A percentile compares a stretch with the other conserved stretches of the same genome.
These are phyloP conservation scores for Zelleria hepariella DNA, from an alignment of 2,888 invertebrate genomes.

Conservation along the genomic window DNA sequence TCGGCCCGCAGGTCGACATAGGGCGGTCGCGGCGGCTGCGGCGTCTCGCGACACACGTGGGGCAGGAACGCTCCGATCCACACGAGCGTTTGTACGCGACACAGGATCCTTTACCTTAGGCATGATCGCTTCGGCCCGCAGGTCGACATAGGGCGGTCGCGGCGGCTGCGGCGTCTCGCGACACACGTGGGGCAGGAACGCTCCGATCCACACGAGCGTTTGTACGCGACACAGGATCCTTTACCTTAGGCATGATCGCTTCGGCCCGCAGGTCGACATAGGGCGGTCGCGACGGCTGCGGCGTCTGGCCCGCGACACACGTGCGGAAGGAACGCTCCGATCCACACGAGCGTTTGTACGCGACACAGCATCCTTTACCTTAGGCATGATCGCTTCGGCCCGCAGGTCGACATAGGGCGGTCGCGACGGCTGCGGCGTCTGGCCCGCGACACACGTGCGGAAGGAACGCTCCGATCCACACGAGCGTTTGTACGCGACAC, in stretches of 20 bases:
- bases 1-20: constrained; percentile 92
- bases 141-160: constrained; percentile 78
- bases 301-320: too few relatives aligned
- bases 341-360: constrained; percentile 92
- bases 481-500: constrained; percentile 83
- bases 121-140: constrained; percentile 93
- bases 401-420: constrained; percentile 84
- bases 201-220: constrained; percentile 94
- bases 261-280: constrained; percentile 92
- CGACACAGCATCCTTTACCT: constrained; percentile 80
- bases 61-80: constrained; percentile 96
- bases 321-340: constrained; percentile 95
- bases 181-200: constrained; percentile 91
- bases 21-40: constrained; percentile 47
- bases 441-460: constrained; percentile 87
- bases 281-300: constrained; percentile 49
- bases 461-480: constrained; percentile 96
- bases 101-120: constrained; percentile 85
- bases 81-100: constrained; percentile 86
- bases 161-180: constrained; percentile 74
- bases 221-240: constrained; percentile 75
- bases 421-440: constrained; percentile 63
- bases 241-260: constrained; percentile 93
- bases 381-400: constrained; percentile 94
- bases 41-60: constrained; percentile 83